phyloP scores from a whole-genome alignment of 1,140 invertebrate species.

The Bombyx mandarina region DNA sequence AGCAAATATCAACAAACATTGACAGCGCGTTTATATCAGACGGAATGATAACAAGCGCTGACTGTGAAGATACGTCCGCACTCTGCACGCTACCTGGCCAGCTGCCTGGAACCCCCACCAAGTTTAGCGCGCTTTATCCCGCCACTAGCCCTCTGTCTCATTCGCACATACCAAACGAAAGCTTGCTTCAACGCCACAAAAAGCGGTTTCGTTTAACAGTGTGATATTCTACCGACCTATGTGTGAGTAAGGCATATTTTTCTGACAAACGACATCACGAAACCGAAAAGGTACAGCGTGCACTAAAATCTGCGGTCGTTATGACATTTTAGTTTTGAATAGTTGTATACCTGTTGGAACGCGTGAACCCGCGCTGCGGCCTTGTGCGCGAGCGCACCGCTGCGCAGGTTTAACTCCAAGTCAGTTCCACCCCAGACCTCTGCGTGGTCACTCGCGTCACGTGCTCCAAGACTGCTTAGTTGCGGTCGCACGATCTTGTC shows the following conservation, averaged over 20 bases:
- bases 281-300: slow-evolving; percentile 37
- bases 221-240: slow-evolving; percentile 27
- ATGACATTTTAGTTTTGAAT: slow-evolving; percentile 37
- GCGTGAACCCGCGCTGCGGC: slow-evolving; percentile 62
- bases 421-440: slow-evolving; percentile 64
- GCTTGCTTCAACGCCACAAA: slow-evolving; percentile 53
- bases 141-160: slow-evolving; percentile 39
- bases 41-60: slow-evolving; percentile 57
- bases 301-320: slow-evolving; percentile 22
- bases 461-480: slow-evolving; percentile 23
- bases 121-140: slow-evolving; percentile 38
- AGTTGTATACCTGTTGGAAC: slow-evolving; percentile 66
- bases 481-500: slow-evolving; percentile 52
- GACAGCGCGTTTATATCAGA: slow-evolving; percentile 51
- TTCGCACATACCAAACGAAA: slow-evolving; percentile 45
- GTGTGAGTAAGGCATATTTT: slow-evolving; percentile 61
- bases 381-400: slow-evolving; percentile 67
- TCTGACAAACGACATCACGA: slow-evolving; percentile 37
- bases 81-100: slow-evolving; percentile 61
- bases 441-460: slow-evolving; percentile 45
- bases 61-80: slow-evolving; percentile 47
- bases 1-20: slow-evolving; percentile 29
- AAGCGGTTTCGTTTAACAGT: slow-evolving; percentile 59
- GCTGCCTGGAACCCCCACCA: slow-evolving; percentile 59
- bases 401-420: slow-evolving; percentile 59